Evolutionary conservation across 2,797 vertebrate species (phyloP), one percentile per base, ranked within the genome.

Genomic region (Sebastolobus altivelis): DNA sequence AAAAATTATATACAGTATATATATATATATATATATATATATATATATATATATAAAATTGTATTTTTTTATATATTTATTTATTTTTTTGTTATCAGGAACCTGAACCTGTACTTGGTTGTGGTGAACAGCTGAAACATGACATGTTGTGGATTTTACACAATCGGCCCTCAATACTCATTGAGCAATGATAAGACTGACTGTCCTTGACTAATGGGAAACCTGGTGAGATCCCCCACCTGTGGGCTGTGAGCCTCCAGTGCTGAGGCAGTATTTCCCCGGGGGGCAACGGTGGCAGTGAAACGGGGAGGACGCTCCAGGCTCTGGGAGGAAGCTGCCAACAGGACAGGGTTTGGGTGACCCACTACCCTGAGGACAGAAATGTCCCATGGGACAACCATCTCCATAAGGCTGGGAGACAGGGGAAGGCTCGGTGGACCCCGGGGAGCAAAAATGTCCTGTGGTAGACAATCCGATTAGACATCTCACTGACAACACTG

Each of bases 331-430:
- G 82, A 96, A 96, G 80, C 95, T 96, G 2, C 98, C 98, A 6
- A 92, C 90, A 59, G 95, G 96, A 81, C 98, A 99, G 6, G 97
- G 96, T 60, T 95, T 67, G 0, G 98, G 97, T 31, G 93, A 90
- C 11, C 89, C 87, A 1, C 94, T 96, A 31, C 97, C 97, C 20
- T 66, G 65, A 29, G 97, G 97, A 75, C 98, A 99, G 90, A 96
- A 98, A 91, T 97, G 94, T 8, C 98, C 98, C 25, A 74, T 55
- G 1, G 97, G 97, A 81, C 98, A 99, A 85, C 98, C 91, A 74
- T 97, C 97, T 88, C 98, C 98, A 72, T 93, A 93, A 58, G 66
- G 61, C 88, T 91, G 84, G 72, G 94, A 94, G 84, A 95, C 82
- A 62, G 96, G 95, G 11, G 86, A 88, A 25, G 95, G 65, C 66